A percentile compares a stretch with the other conserved stretches of the same genome.
Conservation (phyloP, 2,888 invertebrate genomes). For the Harpalus rubripes region DNA sequence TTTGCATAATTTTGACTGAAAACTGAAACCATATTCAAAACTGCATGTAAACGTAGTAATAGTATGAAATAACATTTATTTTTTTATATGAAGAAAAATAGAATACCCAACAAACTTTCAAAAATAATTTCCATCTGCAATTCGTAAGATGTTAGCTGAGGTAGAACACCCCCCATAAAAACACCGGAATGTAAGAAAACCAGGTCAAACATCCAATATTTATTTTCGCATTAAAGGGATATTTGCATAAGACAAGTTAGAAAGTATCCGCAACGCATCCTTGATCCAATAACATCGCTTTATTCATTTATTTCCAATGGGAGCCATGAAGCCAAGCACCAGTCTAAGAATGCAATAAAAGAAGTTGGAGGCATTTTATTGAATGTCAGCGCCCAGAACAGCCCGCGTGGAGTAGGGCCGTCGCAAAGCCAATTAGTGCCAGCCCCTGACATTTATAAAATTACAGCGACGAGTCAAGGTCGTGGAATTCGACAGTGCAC, state of each 20-base stretch:
- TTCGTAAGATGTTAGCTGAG: too few relatives aligned
- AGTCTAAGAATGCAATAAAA: conserved; percentile 21
- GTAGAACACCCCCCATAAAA: conserved; percentile 12
- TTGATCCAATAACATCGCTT: conserved; percentile 24
- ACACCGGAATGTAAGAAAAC: conserved; percentile 9
- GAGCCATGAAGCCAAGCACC: neutral
- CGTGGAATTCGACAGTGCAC: conserved; percentile 15
- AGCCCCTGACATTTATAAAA: conserved; percentile 59
- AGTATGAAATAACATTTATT: too few relatives aligned
- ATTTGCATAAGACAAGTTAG: conserved; percentile 29
- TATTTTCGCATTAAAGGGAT: conserved; percentile 32
- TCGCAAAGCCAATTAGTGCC: conserved; percentile 54
- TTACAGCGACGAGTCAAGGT: conserved; percentile 33
- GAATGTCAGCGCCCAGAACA: conserved; percentile 5
- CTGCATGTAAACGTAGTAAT: too few relatives aligned
- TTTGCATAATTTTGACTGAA: too few relatives aligned
- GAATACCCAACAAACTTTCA: too few relatives aligned
- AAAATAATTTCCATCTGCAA: too few relatives aligned
- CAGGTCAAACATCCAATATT: conserved; percentile 40
- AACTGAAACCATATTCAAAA: too few relatives aligned
- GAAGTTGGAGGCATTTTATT: conserved; percentile 4
- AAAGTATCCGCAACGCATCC: conserved; percentile 28
- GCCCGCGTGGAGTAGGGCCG: neutral
- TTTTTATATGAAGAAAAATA: too few relatives aligned
- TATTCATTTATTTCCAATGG: conserved; percentile 36